Conservation (phyloP, 2,113 vertebrate species). For the Pseudolaguvia tuberculata region DNA sequence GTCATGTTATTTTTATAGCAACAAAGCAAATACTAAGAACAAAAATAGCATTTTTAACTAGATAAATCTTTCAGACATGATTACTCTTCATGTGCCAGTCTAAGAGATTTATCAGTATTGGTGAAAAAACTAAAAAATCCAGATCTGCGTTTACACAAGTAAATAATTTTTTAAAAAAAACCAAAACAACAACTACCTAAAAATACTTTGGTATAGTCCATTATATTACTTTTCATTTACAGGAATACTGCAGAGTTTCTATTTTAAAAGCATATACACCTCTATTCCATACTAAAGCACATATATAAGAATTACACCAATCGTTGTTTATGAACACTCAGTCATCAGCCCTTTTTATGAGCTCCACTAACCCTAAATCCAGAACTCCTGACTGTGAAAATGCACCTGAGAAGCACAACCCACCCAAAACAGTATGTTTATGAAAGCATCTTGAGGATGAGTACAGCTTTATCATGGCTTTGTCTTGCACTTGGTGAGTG, state of each 20-base stretch:
- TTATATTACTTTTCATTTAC: too few relatives aligned
- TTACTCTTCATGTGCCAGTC: neutral
- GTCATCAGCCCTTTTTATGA: constrained; percentile 47
- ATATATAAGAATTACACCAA: constrained; percentile 30
- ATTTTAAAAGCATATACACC: constrained; percentile 6
- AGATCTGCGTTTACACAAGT: neutral
- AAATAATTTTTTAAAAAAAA: too few relatives aligned
- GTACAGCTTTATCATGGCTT: constrained; percentile 62
- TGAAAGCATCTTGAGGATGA: constrained; percentile 41
- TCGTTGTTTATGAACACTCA: constrained; percentile 27
- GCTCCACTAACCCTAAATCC: constrained; percentile 37
- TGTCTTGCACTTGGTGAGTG: constrained; percentile 56
- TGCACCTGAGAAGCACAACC: constrained; percentile 17
- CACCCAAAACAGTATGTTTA: neutral
- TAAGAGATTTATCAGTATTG: neutral
- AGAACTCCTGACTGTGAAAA: constrained; percentile 40
- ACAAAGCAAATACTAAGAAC: neutral
- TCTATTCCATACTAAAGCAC: constrained; percentile 10
- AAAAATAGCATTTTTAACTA: neutral
- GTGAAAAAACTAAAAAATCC: neutral
- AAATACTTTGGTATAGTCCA: neutral
- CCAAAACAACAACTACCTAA: neutral
- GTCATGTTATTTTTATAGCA: neutral
- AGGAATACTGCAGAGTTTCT: neutral
- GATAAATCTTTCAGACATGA: neutral